These are phyloP conservation scores for Spatulosminthurus flaviceps DNA, from an alignment of 2,888 invertebrate genomes.

Conservation along the genomic window DNA sequence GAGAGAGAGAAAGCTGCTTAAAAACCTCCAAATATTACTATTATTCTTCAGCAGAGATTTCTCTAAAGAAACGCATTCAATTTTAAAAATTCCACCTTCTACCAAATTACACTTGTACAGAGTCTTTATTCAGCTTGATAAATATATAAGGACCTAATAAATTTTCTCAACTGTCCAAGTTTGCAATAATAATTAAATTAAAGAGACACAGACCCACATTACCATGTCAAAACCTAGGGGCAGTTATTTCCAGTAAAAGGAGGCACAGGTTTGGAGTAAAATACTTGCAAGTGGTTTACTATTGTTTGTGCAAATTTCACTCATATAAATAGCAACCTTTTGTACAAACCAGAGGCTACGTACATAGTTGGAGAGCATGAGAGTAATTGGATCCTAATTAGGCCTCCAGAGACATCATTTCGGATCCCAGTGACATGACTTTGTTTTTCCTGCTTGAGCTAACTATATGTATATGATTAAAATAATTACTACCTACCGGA, in stretches of 20 bases:
- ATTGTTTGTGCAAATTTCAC: slow-evolving; percentile 7
- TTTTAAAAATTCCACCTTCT: too few species aligned
- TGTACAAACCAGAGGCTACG: neutral
- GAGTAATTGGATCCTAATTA: slow-evolving; percentile 7
- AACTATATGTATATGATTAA: neutral
- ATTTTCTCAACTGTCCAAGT: too few species aligned
- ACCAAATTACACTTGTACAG: too few species aligned
- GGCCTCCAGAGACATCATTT: neutral
- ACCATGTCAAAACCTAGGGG: too few species aligned
- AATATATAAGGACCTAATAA: too few species aligned
- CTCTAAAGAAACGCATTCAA: too few species aligned
- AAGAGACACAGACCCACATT: too few species aligned
- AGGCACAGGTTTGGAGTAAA: neutral
- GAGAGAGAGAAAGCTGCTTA: too few species aligned
- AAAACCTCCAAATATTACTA: too few species aligned
- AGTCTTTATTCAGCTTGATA: too few species aligned
- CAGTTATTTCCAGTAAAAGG: neutral
- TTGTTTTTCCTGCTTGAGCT: neutral
- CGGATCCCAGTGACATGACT: neutral
- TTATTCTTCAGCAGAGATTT: too few species aligned
- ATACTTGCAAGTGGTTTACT: neutral
- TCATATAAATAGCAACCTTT: neutral
- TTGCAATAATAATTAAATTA: too few species aligned
- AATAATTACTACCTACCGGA: neutral
- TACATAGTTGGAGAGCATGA: neutral